A percentile compares a stretch with the other conserved stretches of the same genome.
phyloP scores from a whole-genome alignment of 2,888 invertebrate species.

The Hybos culiciformis region DNA sequence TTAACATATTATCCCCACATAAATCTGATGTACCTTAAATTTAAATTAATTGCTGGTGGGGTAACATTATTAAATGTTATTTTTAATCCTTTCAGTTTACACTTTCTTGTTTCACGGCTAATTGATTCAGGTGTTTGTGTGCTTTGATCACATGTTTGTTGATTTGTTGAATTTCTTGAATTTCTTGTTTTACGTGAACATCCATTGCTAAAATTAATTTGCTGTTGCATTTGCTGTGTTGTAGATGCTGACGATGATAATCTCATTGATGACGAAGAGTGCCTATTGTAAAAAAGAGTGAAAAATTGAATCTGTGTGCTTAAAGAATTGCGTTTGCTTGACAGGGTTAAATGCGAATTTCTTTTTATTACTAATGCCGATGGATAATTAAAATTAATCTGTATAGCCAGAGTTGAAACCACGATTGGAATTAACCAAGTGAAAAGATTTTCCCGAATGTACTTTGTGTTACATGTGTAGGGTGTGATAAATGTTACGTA shows the following conservation, averaged over 20 bases:
- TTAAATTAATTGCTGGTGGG: constrained; percentile 46
- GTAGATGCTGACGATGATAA: constrained; percentile 31
- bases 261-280: constrained; percentile 11
- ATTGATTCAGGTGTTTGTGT: constrained; percentile 62
- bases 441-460: too few species aligned
- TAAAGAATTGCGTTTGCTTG: too few species aligned
- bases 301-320: neutral
- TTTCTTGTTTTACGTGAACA: constrained; percentile 26
- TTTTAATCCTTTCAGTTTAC: constrained; percentile 44
- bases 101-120: constrained; percentile 50
- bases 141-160: constrained; percentile 43
- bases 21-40: constrained; percentile 38
- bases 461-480: too few species aligned
- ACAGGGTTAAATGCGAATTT: too few species aligned
- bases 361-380: too few species aligned
- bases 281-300: neutral
- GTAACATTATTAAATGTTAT: constrained; percentile 47
- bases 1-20: too few species aligned
- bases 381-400: too few species aligned
- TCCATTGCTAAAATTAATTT: constrained; percentile 43
- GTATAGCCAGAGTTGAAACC: too few species aligned
- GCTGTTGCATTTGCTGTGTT: constrained; percentile 43
- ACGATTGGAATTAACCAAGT: too few species aligned
- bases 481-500: too few species aligned
- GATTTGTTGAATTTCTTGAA: constrained; percentile 10